These are phyloP conservation scores for Epinephelus fuscoguttatus DNA, from an alignment of 2,113 vertebrate species.

Conservation along the genomic window DNA sequence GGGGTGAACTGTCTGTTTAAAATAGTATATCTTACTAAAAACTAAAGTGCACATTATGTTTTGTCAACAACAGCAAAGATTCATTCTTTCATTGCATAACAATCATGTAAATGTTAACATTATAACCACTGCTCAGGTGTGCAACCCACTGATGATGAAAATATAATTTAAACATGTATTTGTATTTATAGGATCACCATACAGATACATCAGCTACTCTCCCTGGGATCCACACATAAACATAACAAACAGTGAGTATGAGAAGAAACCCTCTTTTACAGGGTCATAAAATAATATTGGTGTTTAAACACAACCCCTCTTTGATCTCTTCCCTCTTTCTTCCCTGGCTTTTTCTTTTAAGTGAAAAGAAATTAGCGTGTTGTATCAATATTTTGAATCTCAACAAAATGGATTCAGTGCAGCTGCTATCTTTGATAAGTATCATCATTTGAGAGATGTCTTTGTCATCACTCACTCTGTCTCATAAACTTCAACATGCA, in stretches of 20 bases:
- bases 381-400: not conserved
- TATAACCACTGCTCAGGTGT: not conserved
- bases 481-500: not conserved
- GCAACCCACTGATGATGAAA: too few relatives aligned
- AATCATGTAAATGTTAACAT: not conserved
- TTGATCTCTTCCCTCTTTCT: not conserved
- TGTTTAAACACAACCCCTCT: not conserved
- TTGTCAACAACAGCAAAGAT: not conserved
- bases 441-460: not conserved
- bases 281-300: not conserved
- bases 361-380: not conserved
- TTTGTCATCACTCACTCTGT: not conserved
- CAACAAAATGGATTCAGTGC: not conserved
- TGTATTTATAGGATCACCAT: too few relatives aligned
- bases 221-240: not conserved
- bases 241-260: not conserved
- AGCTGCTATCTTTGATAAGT: not conserved
- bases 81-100: not conserved
- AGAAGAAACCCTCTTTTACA: not conserved
- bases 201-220: too few relatives aligned
- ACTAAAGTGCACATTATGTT: not conserved
- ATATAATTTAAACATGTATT: too few relatives aligned
- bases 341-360: not conserved
- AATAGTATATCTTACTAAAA: not conserved
- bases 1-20: too few relatives aligned